phyloP scores from a whole-genome alignment of 2,113 vertebrate species.

The Euleptes europaea region DNA sequence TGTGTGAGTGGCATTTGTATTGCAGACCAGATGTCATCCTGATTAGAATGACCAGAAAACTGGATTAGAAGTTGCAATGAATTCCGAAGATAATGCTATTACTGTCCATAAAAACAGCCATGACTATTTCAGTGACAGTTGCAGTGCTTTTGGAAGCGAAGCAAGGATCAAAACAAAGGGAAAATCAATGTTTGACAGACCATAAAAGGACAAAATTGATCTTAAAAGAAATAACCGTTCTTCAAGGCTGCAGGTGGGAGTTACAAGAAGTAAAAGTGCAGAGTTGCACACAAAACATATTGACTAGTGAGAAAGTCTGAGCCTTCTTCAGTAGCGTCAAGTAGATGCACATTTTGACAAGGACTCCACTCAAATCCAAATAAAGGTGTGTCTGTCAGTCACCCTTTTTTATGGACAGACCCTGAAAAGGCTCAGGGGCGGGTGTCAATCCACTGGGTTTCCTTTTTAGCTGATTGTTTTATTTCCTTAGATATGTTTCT shows the following conservation, averaged over 20 bases:
- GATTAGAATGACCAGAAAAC: not conserved
- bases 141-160: not conserved
- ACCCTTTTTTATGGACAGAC: not conserved
- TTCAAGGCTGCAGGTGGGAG: not conserved
- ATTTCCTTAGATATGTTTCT: not conserved
- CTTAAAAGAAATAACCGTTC: not conserved
- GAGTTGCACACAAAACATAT: not conserved
- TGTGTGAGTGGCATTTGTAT: not conserved
- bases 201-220: not conserved
- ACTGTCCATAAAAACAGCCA: not conserved
- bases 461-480: not conserved
- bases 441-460: not conserved
- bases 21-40: not conserved
- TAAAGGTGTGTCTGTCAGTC: not conserved
- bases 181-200: not conserved
- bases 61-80: not conserved
- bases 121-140: not conserved
- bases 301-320: not conserved
- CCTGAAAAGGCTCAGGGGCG: not conserved
- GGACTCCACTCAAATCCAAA: not conserved
- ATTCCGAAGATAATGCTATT: not conserved
- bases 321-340: not conserved
- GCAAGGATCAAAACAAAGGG: not conserved
- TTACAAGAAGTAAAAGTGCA: slow-evolving; percentile 6
- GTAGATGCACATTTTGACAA: not conserved